Conservation (phyloP, 1,140 invertebrate species). For the Drosophila nannoptera region DNA sequence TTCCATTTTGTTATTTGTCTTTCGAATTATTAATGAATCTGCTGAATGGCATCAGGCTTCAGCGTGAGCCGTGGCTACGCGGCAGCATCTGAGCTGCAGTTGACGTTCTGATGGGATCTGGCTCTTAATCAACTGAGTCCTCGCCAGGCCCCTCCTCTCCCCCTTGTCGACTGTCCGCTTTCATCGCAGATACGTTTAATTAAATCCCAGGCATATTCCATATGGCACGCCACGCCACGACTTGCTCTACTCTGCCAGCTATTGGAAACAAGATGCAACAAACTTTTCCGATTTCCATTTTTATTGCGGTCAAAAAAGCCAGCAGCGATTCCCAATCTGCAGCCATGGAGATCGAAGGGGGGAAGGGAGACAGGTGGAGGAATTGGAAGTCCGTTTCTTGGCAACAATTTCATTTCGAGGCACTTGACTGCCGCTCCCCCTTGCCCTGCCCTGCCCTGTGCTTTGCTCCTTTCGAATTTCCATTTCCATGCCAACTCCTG, state of each 20-base stretch:
- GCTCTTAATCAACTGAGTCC: slow-evolving; percentile 57
- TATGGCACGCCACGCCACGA: slow-evolving; percentile 36
- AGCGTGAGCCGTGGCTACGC: neutral
- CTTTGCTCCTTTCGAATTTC: neutral
- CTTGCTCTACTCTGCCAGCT: slow-evolving; percentile 12
- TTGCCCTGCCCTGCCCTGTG: slow-evolving; percentile 15
- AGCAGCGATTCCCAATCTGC: slow-evolving; percentile 17
- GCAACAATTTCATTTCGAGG: slow-evolving; percentile 64
- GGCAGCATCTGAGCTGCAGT: neutral
- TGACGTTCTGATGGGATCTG: slow-evolving; percentile 43
- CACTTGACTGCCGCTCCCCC: slow-evolving; percentile 45
- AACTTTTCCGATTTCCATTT: slow-evolving; percentile 73
- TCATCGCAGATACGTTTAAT: slow-evolving; percentile 66
- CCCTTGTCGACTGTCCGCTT: neutral
- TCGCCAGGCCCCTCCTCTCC: slow-evolving; percentile 2
- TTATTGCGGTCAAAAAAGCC: slow-evolving; percentile 59
- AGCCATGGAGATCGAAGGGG: slow-evolving; percentile 25
- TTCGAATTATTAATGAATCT: slow-evolving; percentile 60
- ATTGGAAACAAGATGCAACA: slow-evolving; percentile 32
- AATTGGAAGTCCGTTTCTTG: slow-evolving; percentile 47
- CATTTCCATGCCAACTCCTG: slow-evolving; percentile 41
- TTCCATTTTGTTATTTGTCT: slow-evolving; percentile 55
- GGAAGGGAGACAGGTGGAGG: neutral
- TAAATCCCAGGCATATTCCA: slow-evolving; percentile 53
- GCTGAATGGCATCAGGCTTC: slow-evolving; percentile 41